Evolutionary conservation across 2,888 invertebrate genomes (phyloP).

Genomic region (Rugalucina vietnamica): DNA sequence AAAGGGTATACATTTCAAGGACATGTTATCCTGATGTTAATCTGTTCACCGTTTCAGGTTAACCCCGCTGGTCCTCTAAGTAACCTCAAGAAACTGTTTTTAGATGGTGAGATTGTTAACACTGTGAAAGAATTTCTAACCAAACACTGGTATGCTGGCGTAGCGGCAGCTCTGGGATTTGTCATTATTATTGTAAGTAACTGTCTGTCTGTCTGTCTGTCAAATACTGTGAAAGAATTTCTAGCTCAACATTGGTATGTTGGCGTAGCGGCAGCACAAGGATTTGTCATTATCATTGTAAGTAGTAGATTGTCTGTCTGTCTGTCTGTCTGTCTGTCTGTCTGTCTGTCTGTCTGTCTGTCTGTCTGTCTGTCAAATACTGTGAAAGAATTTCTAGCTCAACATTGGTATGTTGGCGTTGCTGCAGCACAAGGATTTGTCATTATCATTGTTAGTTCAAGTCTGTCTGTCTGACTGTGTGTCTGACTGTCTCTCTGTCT

Average conservation of each 20-base stretch:
- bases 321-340: too few relatives aligned
- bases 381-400: constrained; percentile 95
- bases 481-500: too few relatives aligned
- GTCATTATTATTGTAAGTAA: constrained; percentile 91
- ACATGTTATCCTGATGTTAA: too few relatives aligned
- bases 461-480: not conserved
- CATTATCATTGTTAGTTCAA: constrained; percentile 90
- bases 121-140: constrained; percentile 96
- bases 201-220: not conserved
- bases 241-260: constrained; percentile 97
- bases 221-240: constrained; percentile 95
- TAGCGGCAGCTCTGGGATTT: constrained; percentile 90
- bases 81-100: constrained; percentile 95
- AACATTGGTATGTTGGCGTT: constrained; percentile 96
- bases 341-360: too few relatives aligned
- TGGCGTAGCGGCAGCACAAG: constrained; percentile 90
- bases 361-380: too few relatives aligned
- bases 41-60: constrained; percentile 88
- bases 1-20: too few relatives aligned
- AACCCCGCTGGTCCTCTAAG: constrained; percentile 99
- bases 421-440: constrained; percentile 90
- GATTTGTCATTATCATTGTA: constrained; percentile 91
- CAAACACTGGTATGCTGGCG: constrained; percentile 95
- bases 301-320: constrained; percentile 84
- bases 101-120: constrained; percentile 93